Percentiles rank a stretch among this genome's conserved stretches.
Conservation (phyloP, 2,888 invertebrate genomes). For the Catonia carolina region DNA sequence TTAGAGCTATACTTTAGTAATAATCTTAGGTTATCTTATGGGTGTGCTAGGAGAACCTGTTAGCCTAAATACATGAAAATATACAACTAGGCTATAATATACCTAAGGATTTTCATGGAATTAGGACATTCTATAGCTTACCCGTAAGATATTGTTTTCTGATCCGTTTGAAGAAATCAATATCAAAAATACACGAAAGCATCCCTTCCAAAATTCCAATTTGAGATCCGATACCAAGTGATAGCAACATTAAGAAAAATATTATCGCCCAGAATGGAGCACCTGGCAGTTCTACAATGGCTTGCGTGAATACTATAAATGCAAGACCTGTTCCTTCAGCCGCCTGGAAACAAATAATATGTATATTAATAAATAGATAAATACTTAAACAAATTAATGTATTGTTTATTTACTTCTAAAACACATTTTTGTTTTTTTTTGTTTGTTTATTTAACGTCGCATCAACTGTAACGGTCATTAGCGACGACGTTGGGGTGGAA, state of each 20-base stretch:
- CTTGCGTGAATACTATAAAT: conserved; percentile 96
- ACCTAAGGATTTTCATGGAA: too few relatives aligned
- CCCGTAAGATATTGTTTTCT: conserved; percentile 85
- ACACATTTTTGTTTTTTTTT: not conserved
- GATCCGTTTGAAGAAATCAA: conserved; percentile 81
- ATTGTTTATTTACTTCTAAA: not conserved
- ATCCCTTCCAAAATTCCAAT: conserved; percentile 95
- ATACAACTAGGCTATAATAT: too few relatives aligned
- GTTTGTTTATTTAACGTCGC: too few relatives aligned
- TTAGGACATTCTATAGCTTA: too few relatives aligned
- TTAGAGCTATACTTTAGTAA: too few relatives aligned
- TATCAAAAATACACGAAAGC: conserved; percentile 90
- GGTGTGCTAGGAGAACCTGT: too few relatives aligned
- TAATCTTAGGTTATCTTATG: too few relatives aligned
- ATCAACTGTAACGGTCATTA: too few relatives aligned
- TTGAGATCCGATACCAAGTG: conserved; percentile 89
- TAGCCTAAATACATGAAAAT: too few relatives aligned
- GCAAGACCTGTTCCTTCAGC: conserved; percentile 94
- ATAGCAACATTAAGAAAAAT: conserved; percentile 92
- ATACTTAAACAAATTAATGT: not conserved
- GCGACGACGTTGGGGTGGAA: too few relatives aligned
- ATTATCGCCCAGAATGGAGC: conserved; percentile 95
- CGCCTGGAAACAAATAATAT: conserved; percentile 50
- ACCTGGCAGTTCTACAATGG: conserved; percentile 86
- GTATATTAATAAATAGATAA: not conserved